phyloP scores from a whole-genome alignment of 2,888 invertebrate species.

The Himalopsyche tibetana region DNA sequence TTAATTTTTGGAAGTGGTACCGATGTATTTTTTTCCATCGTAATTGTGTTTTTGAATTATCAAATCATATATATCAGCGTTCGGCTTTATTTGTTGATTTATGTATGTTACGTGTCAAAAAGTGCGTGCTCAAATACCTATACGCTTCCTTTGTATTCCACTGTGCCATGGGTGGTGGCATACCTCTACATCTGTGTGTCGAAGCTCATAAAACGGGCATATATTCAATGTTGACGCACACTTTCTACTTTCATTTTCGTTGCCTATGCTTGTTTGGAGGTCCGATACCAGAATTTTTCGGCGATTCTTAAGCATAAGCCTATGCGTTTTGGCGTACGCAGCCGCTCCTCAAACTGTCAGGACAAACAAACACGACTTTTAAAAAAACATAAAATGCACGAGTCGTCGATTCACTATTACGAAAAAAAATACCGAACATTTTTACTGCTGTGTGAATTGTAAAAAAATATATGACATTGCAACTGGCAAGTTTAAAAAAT shows the following conservation, averaged over 20 bases:
- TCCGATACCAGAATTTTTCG: constrained; percentile 3
- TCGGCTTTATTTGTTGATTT: too few relatives aligned
- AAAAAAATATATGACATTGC: too few relatives aligned
- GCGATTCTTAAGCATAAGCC: neutral
- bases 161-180: neutral
- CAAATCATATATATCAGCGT: too few relatives aligned
- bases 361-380: neutral
- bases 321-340: constrained; percentile 1
- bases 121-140: neutral
- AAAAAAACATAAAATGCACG: too few relatives aligned
- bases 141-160: neutral
- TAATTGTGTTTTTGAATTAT: too few relatives aligned
- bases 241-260: constrained; percentile 38
- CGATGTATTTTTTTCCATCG: too few relatives aligned
- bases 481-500: too few relatives aligned
- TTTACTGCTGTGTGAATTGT: too few relatives aligned
- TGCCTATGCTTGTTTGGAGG: neutral
- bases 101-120: neutral
- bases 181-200: neutral
- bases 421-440: too few relatives aligned
- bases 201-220: neutral
- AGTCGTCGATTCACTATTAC: too few relatives aligned
- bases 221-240: neutral
- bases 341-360: constrained; percentile 3
- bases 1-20: too few relatives aligned